These are phyloP conservation scores for Pseudorhombus dupliciocellatus DNA, from an alignment of 2,113 vertebrate genomes.

Conservation along the genomic window DNA sequence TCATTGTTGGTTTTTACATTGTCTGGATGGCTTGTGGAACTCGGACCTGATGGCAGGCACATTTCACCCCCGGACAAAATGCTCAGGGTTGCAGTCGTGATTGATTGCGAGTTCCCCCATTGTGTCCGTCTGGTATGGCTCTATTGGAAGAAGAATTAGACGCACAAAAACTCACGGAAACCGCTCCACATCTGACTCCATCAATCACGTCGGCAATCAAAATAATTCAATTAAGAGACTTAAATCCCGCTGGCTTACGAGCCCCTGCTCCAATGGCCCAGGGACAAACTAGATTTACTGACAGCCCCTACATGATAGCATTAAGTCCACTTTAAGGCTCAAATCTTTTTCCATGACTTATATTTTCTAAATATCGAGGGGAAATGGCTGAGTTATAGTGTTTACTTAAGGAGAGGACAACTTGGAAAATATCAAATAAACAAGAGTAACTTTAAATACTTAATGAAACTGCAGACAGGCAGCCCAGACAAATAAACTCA, in stretches of 20 bases:
- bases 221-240: constrained; percentile 83
- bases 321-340: constrained; percentile 74
- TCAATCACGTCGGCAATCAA: constrained; percentile 83
- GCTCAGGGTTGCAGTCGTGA: constrained; percentile 67
- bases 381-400: constrained; percentile 56
- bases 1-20: constrained; percentile 78
- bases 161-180: constrained; percentile 74
- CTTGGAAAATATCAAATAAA: constrained; percentile 57
- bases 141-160: constrained; percentile 78
- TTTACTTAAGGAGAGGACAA: constrained; percentile 57
- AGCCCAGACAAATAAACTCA: constrained; percentile 63
- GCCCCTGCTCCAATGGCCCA: constrained; percentile 68
- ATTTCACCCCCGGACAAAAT: constrained; percentile 65
- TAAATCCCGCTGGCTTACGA: constrained; percentile 77
- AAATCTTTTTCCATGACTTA: constrained; percentile 76
- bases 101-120: constrained; percentile 79
- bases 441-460: constrained; percentile 49
- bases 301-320: constrained; percentile 76
- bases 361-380: constrained; percentile 71
- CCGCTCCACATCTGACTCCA: constrained; percentile 79
- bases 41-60: constrained; percentile 68
- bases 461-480: constrained; percentile 59
- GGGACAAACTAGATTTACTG: constrained; percentile 80
- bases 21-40: constrained; percentile 71
- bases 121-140: constrained; percentile 76